phyloP scores from a whole-genome alignment of 2,888 invertebrate species.

The Auanema sp. region DNA sequence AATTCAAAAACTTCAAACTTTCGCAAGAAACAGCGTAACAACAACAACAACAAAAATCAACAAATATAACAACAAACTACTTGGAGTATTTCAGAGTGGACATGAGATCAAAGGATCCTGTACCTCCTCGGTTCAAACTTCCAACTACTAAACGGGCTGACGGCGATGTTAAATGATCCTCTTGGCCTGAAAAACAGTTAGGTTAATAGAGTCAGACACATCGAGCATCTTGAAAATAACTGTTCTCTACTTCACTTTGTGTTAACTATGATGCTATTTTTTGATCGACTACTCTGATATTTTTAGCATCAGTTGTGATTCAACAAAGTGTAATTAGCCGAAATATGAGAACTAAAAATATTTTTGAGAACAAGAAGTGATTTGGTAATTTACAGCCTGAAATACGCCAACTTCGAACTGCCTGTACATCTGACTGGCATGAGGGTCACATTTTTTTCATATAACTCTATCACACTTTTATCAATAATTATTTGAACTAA shows the following conservation, averaged over 20 bases:
- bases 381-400: not conserved
- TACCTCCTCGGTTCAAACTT: conserved; percentile 55
- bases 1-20: not conserved
- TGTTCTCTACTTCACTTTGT: not conserved
- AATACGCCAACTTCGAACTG: too few species aligned
- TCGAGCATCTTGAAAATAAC: not conserved
- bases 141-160: conserved; percentile 60
- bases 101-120: conserved; percentile 59
- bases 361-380: not conserved
- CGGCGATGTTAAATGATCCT: conserved; percentile 55
- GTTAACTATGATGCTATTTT: too few species aligned
- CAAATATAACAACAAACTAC: not conserved
- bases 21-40: not conserved
- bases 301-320: not conserved
- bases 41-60: conserved; percentile 2
- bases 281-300: too few species aligned
- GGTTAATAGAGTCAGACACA: conserved; percentile 3
- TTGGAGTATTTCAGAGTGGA: not conserved
- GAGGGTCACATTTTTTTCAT: too few species aligned
- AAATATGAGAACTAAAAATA: conserved; percentile 6
- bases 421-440: too few species aligned
- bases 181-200: conserved; percentile 49
- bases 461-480: not conserved
- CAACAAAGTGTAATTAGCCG: not conserved
- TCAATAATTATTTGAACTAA: conserved; percentile 52